A percentile compares a stretch with the other conserved stretches of the same genome.
Evolutionary conservation across 2,888 invertebrate species (phyloP).

Genomic region (Meloe dianella): DNA sequence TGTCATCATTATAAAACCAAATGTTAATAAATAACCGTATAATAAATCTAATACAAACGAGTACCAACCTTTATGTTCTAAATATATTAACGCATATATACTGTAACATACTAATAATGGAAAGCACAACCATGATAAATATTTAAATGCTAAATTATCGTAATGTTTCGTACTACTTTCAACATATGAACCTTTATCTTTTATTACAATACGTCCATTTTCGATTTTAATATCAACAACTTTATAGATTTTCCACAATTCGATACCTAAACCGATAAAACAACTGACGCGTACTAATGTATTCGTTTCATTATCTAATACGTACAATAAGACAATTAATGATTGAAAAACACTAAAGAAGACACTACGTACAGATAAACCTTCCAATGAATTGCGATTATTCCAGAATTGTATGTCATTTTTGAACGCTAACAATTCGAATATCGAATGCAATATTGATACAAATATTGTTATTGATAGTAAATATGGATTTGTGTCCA

Average conservation of each 20-base stretch:
- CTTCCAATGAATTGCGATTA: conserved; percentile 94
- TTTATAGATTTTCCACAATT: conserved; percentile 99
- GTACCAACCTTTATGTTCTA: conserved; percentile 99
- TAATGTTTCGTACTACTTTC: conserved; percentile 92
- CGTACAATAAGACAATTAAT: conserved; percentile 91
- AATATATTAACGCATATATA: conserved; percentile 91
- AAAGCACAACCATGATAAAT: conserved; percentile 95
- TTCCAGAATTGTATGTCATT: conserved; percentile 99
- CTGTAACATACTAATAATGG: conserved; percentile 94
- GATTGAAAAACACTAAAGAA: conserved; percentile 99
- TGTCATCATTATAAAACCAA: conserved; percentile 99
- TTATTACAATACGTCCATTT: conserved; percentile 78
- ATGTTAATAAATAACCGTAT: conserved; percentile 96
- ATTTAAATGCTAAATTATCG: conserved; percentile 94
- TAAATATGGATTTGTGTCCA: conserved; percentile 97
- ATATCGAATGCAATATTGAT: conserved; percentile 94
- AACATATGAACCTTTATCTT: conserved; percentile 96
- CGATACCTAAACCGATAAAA: conserved; percentile 92
- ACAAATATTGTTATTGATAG: conserved; percentile 89
- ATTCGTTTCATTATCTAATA: conserved; percentile 98
- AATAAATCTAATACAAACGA: conserved; percentile 96
- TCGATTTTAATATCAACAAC: conserved; percentile 84
- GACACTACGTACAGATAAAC: conserved; percentile 95
- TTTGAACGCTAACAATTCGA: conserved; percentile 98
- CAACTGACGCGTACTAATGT: conserved; percentile 94